Evolutionary conservation across 92 coral and sea anemone genomes (phyloP).

Genomic region (Paragorgia papillata): DNA sequence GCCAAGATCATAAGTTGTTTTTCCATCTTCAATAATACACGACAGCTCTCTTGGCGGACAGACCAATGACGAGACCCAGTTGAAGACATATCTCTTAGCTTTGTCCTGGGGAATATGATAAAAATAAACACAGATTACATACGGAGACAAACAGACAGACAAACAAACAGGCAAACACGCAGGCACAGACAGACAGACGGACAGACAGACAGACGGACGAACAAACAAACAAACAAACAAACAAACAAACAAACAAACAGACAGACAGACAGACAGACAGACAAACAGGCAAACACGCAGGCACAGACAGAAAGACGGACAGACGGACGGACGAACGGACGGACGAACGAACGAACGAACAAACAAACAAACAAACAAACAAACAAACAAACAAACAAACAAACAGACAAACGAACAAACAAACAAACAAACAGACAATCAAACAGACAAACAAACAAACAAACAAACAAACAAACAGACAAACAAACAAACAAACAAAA

Average conservation of each 20-base stretch:
- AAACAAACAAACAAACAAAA: neutral
- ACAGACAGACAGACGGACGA: neutral
- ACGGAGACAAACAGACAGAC: neutral
- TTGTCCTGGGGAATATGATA: too few species aligned
- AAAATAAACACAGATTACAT: neutral
- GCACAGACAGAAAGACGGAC: too few species aligned
- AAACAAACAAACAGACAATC: neutral
- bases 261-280: neutral
- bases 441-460: neutral
- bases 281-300: neutral
- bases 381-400: neutral
- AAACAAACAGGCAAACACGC: neutral
- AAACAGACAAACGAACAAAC: neutral
- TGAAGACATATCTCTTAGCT: conserved; percentile 4
- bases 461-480: neutral
- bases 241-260: neutral
- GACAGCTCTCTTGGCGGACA: conserved; percentile 21
- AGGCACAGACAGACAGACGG: too few species aligned
- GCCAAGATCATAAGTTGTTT: conserved; percentile 1
- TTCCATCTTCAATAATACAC: neutral
- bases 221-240: neutral
- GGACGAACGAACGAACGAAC: neutral
- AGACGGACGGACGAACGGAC: neutral
- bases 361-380: neutral
- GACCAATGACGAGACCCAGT: conserved; percentile 12